Evolutionary conservation across 2,888 invertebrate genomes (phyloP), one percentile per base, ranked within the genome.

Genomic region (Brenthis ino): DNA sequence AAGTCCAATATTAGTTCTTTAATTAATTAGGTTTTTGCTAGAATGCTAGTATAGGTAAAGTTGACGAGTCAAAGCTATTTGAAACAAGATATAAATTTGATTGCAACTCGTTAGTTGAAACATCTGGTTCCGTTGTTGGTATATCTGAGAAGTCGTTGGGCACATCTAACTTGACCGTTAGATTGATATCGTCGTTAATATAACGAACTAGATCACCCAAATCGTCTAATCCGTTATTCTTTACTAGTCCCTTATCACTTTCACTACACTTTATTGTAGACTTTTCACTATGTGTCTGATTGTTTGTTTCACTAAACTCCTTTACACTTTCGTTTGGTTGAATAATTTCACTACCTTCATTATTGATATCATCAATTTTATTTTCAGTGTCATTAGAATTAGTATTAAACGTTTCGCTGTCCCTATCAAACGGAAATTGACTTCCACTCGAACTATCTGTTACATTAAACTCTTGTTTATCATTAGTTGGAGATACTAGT

Each of bases 41-140:
- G 76, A 79, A 82, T 63, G 77, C 81, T 57, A 81, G 58, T 13
- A 82, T 76, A 6, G 81, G 78, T 67, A 75, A 60, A 6, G 65
- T 63, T 14, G 72, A 65, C 12, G 74, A 69, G 33, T 72, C 73
- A 13, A 64, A 51, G 28, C 66, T 67, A 48, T 55, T 66, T 43
- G 61, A 61, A 14, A 61, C 65, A 20, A 65, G 51, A 20, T 58
- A 60, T 8, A 63, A 13, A 66, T 65, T 56, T 28, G 65, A 47
- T 57, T 66, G 61, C 33, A 61, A 33, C n/a, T 66, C 69, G 14
- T 65, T 55, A 24, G 64, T 58, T 65, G 69, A 67, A 24, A 67
- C 33, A 16, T 60, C 61, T 13, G 50, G 33, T 37, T 33, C 60
- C 14, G 60, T 50, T 37, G 50, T 65, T 2, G 57, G 65, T 58